Conservation (phyloP, 2,888 invertebrate genomes). For the Poecilus cupreus region DNA sequence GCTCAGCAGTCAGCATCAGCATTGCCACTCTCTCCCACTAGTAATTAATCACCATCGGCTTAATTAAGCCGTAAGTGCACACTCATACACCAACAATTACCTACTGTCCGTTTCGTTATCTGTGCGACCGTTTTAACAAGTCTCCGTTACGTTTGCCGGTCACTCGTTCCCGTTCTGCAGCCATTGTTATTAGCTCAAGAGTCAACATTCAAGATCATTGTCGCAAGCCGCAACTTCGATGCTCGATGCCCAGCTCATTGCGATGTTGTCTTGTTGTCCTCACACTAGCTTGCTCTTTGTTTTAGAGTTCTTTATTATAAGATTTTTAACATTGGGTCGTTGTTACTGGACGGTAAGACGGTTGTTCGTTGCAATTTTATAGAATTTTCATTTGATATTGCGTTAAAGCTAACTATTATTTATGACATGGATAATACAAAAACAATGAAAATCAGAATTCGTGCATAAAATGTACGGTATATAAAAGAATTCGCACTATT, state of each 20-base stretch:
- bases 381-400: no score
- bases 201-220: slow-evolving; percentile 19
- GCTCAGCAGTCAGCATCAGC: slow-evolving; percentile 5
- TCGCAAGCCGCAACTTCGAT: neutral
- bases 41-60: slow-evolving; percentile 58
- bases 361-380: no score
- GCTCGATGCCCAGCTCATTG: neutral
- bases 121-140: slow-evolving; percentile 49
- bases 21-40: slow-evolving; percentile 50
- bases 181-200: slow-evolving; percentile 16
- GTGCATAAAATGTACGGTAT: neutral
- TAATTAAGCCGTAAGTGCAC: slow-evolving; percentile 59
- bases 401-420: no score
- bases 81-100: slow-evolving; percentile 58
- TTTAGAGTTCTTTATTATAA: neutral
- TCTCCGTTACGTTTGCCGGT: slow-evolving; percentile 15
- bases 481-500: neutral
- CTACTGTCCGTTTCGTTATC: slow-evolving; percentile 49
- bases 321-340: neutral
- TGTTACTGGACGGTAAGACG: neutral
- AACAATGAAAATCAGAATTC: neutral
- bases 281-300: neutral
- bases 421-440: neutral
- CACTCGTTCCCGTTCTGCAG: slow-evolving; percentile 7
- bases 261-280: slow-evolving; percentile 17